phyloP scores from a whole-genome alignment of 1,140 invertebrate species.

The Acromyrmex charruanus region DNA sequence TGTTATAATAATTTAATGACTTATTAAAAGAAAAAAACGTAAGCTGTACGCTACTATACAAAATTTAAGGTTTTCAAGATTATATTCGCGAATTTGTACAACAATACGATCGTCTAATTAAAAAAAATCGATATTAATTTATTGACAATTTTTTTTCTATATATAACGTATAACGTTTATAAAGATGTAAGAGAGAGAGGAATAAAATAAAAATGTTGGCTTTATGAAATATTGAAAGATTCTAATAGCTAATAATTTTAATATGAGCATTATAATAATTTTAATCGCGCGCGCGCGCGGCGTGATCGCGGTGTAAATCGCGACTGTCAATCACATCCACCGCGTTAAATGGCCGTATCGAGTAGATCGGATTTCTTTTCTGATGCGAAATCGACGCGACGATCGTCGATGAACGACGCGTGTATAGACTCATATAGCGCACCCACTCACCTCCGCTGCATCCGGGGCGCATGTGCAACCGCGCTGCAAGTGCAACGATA shows the following conservation, averaged over 20 bases:
- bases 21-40: background rate
- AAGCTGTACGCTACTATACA: background rate
- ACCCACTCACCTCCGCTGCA: background rate
- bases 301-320: background rate
- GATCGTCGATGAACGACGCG: conserved; percentile 29
- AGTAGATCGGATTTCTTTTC: conserved; percentile 26
- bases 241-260: background rate
- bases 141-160: background rate
- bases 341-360: background rate
- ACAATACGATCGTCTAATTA: background rate
- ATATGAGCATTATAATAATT: background rate
- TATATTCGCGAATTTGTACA: background rate
- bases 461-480: conserved; percentile 19
- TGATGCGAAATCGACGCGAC: conserved; percentile 15
- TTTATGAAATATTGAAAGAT: background rate
- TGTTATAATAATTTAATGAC: no score
- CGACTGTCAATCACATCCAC: background rate
- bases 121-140: background rate
- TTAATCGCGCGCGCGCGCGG: background rate
- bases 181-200: background rate
- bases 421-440: background rate
- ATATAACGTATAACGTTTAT: background rate
- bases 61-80: background rate
- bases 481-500: conserved; percentile 65
- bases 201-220: background rate